Evolutionary conservation across 2,888 invertebrate genomes (phyloP).

Genomic region (Tanytarsus gracilentus): DNA sequence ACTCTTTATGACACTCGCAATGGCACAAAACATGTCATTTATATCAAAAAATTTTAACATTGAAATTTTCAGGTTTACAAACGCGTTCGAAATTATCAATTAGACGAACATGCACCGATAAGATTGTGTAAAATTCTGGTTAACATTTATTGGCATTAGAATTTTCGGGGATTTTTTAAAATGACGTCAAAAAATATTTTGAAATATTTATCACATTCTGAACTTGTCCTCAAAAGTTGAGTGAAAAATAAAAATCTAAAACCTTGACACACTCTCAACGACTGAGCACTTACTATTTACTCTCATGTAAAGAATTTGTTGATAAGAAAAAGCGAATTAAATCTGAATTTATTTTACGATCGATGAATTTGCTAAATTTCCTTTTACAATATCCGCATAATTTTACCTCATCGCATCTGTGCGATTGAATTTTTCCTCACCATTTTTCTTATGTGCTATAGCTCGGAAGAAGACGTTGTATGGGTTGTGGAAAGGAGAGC

Average conservation of each 20-base stretch:
- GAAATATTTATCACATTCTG: no score
- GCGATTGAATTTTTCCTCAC: constrained; percentile 4
- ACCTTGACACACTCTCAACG: constrained; percentile 4
- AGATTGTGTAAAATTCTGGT: neutral
- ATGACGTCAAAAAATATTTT: neutral
- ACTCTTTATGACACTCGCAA: neutral
- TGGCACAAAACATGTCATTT: neutral
- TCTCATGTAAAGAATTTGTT: neutral
- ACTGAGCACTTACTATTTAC: no score
- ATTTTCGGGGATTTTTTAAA: neutral
- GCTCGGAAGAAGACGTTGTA: neutral
- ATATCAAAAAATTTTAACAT: neutral
- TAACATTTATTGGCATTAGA: neutral
- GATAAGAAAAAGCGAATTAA: neutral
- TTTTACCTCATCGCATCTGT: neutral
- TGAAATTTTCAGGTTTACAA: constrained; percentile 7
- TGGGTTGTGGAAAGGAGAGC: neutral
- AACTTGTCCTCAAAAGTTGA: constrained; percentile 10
- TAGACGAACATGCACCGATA: neutral
- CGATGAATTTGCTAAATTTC: no score
- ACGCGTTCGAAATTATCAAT: neutral
- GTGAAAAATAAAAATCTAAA: neutral
- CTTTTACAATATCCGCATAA: no score
- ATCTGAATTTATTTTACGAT: no score
- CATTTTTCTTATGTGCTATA: neutral